Evolutionary conservation across 2,113 vertebrate species (phyloP).

Genomic region (Smithornis capensis): DNA sequence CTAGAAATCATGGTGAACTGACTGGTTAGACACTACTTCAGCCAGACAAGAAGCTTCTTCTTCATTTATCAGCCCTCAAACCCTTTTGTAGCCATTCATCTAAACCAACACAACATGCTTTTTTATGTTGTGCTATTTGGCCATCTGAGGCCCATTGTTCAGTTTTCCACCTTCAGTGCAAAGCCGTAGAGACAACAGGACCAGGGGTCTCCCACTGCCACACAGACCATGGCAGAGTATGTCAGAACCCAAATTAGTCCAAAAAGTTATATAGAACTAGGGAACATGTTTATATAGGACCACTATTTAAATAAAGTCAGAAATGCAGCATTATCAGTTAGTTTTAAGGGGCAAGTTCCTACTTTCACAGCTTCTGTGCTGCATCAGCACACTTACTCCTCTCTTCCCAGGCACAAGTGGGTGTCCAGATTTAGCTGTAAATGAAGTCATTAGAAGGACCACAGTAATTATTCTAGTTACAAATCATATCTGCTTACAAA

Average conservation of each 20-base stretch:
- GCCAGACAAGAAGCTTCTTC: not conserved
- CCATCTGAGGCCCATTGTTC: not conserved
- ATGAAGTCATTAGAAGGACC: not conserved
- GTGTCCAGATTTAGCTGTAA: not conserved
- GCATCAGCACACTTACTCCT: not conserved
- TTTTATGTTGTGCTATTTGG: not conserved
- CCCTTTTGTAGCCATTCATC: not conserved
- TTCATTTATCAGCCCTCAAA: not conserved
- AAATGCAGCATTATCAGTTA: not conserved
- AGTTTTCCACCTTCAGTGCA: not conserved
- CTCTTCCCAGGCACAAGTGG: not conserved
- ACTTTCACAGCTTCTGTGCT: not conserved
- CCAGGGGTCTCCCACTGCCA: accelerated
- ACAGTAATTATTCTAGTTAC: not conserved
- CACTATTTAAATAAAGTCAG: not conserved
- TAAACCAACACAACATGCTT: too few species aligned
- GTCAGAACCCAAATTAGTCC: not conserved
- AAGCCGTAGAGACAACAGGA: not conserved
- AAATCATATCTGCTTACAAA: not conserved
- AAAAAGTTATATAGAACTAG: not conserved
- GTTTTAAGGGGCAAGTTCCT: not conserved
- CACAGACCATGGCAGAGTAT: not conserved
- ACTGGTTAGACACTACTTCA: not conserved
- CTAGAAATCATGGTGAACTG: not conserved
- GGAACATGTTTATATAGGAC: not conserved